Base-by-base conservation (phyloP, 2,888 invertebrate species). In the Drosophila algonquin region DNA sequence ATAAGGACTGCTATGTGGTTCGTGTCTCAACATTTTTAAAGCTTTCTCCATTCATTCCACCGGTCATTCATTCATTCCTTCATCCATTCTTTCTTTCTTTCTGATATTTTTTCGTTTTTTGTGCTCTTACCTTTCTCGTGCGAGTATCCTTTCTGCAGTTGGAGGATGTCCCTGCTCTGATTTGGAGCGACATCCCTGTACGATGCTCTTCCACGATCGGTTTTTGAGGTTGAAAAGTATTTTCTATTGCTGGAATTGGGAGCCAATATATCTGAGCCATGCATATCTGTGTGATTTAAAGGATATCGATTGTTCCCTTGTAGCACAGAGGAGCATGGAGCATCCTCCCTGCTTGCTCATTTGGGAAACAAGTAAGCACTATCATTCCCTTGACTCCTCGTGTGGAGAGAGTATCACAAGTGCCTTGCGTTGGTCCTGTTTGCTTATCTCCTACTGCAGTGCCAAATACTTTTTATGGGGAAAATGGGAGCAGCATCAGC, bases 1-100 rank as follows among this genome's bases (percentile, higher is more conserved):
- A 65, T 82, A 83, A 86, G 86, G 86, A 82, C 81, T 80, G 75
- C 68, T 70, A 77, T 72, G 81, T 40, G 40, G n/a, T 65, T 50
- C 69, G 77, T 84, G 73, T 69, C 76, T 75, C 68, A 57, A 60
- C 63, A 63, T 72, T 60, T 69, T 69, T 70, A 74, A 80, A 69
- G 63, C 51, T 32, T 16, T 54, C 56, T 67, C 54, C 56, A 21
- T 18, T 27, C 60, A 18, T n/a, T 16, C 7, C 8, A 5, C 1
- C 12, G 2, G 9, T 18, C 14, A 3, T 6, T 50, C 56, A 14
- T 47, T 57, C 5, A 16, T 46, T 16, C 7, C 7, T 3, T 50
- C 45, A 32, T 10, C 1, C 18, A 35, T 16, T 14, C 2, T 12
- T 46, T 5, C 7, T 7, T 5, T 51, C 45, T 35, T 18, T 3